Evolutionary conservation across 2,113 vertebrate genomes (phyloP).

Genomic region (Syngnathus scovelli): DNA sequence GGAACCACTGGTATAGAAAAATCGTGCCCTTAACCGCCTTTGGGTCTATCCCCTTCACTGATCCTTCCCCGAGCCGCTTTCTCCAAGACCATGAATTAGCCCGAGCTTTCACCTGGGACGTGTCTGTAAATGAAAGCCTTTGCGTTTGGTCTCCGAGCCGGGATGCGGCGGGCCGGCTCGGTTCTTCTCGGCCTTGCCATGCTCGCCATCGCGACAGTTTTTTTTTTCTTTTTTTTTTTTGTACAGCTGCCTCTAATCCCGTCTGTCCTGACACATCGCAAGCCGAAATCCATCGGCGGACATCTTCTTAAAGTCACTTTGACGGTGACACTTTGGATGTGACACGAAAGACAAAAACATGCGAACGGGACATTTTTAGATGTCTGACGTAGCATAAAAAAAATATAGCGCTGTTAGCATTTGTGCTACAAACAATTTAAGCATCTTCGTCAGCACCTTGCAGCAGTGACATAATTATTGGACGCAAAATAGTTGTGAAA

Average conservation of each 20-base stretch:
- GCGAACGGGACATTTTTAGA: conserved; percentile 27
- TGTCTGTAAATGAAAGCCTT: conserved; percentile 62
- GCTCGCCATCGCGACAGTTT: conserved; percentile 21
- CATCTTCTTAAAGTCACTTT: conserved; percentile 15
- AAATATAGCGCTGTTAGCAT: background rate
- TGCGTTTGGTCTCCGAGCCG: conserved; percentile 69
- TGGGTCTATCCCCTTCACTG: conserved; percentile 13
- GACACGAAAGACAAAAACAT: conserved; percentile 21
- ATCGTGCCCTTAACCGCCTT: conserved; percentile 13
- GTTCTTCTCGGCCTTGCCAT: conserved; percentile 54
- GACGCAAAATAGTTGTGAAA: background rate
- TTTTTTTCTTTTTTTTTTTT: background rate
- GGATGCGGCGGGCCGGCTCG: conserved; percentile 58
- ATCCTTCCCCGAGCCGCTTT: conserved; percentile 1
- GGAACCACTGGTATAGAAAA: conserved; percentile 19
- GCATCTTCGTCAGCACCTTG: background rate
- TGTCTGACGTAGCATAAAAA: conserved; percentile 28
- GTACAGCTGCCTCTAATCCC: background rate
- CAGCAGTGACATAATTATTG: background rate
- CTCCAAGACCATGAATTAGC: conserved; percentile 55
- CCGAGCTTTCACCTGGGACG: conserved; percentile 54
- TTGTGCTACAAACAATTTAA: background rate
- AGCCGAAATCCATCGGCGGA: conserved; percentile 20
- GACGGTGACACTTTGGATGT: conserved; percentile 33
- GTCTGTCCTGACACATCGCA: conserved; percentile 2